Evolutionary conservation across 2,888 invertebrate species (phyloP), one percentile per base, ranked within the genome.

Genomic region (Cyrtodaria siliqua): DNA sequence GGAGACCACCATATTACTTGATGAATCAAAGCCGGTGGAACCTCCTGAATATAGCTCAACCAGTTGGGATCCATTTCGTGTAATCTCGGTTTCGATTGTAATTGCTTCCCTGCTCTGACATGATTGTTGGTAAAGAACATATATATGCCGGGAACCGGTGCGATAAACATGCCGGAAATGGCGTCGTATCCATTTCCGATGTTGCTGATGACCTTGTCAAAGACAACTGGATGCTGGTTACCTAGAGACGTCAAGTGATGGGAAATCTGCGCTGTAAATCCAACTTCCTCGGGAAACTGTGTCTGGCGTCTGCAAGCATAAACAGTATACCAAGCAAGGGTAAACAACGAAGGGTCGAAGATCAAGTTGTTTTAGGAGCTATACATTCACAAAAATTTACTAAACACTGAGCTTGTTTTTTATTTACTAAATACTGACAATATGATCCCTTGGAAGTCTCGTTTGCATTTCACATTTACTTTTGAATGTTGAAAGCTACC

Each of bases 111-210:
- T 55, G 24, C 29, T 55, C 55, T 16, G 55, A 55, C 55, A 55
- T 55, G n/a, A 55, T n/a, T 55, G 49, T 49, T 49, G n/a, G 14
- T n/a, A 18, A 49, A 49, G 49, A 53, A 53, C 53, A 53, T 53
- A n/a, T 53, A 53, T 9, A 9, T 53, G 53, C 53, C 53, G 26
- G 53, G 26, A 53, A 53, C 53, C 8, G 53, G 53, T 9, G 53
- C 53, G 53, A 53, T n/a, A n/a, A 53, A 53, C 23, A 23, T 23
- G 9, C 53, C 53, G 9, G 49, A 14, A 49, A 20, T 18, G 6
- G 49, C 8, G 49, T 49, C 49, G 49, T 49, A 49, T 20, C 12
- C 49, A 20, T 49, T 49, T 9, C 49, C 49, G 49, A 49, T 49
- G 18, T 49, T 49, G 40, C 40, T 38, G 8, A 38, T 38, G 40